Base-by-base conservation (phyloP, 2,888 invertebrate species). In the Aporophyla lueneburgensis region DNA sequence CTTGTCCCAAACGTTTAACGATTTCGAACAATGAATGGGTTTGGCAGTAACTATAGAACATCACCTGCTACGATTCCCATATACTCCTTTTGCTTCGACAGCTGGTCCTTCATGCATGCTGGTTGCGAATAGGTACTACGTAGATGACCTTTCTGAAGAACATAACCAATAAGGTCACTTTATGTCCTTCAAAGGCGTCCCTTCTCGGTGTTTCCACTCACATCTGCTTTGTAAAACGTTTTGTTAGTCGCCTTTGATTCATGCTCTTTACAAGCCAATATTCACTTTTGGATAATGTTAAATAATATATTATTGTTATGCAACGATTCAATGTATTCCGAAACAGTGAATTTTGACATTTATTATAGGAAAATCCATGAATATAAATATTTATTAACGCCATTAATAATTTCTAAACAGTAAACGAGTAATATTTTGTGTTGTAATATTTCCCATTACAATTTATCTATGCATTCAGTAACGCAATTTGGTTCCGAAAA, bases 321-420 rank as follows among this genome's bases (percentile, higher is more conserved):
- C 16, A 33, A 21, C 3, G 10, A 19, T 66, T 56, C 14, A 33
- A 14, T 69, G 40, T 53, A 63, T 78, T 63, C 40, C 6, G 63
- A 54, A 56, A 66, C 54, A 19, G 65, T 5, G 24, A 7, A 66
- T 69, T 77, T 53, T 5, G 46, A 56, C 27, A 70, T 81, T 49
- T 70, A 67, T 70, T 77, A 54, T 6, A 58, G 54, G 69, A 49
- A 46, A 53, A 6, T 43, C 14, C n/a, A 72, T 78, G 53, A 66
- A 77, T 67, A 66, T 72, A 49, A 71, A 69, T 66, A 40, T 49
- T 49, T 62, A 33, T 24, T 71, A 43, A 51, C 58, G 27, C 49
- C n/a, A 70, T 73, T 33, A 33, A 77, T 77, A 62, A 70, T 70
- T 73, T 72, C 33, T 81, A 67, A 66, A 54, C 33, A n/a, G 40